Evolutionary conservation across 2,797 vertebrate genomes (phyloP).

Genomic region (Clarias pachynema): DNA sequence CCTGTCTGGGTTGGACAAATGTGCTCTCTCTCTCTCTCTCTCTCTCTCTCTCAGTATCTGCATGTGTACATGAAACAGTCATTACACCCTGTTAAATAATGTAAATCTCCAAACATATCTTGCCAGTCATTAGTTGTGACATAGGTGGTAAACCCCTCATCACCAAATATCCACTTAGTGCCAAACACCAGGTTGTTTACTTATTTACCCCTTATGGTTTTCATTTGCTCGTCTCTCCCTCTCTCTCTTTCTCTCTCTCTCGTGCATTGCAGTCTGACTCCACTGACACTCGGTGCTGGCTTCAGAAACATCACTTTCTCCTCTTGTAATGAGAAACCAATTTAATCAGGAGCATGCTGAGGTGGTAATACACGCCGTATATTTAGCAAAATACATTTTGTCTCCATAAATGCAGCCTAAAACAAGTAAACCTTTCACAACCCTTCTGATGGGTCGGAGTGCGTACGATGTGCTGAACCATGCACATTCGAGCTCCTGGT

Average conservation of each 20-base stretch:
- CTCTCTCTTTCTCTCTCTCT: constrained; percentile 48
- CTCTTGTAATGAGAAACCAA: constrained; percentile 47
- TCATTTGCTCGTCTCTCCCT: constrained; percentile 49
- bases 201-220: constrained; percentile 57
- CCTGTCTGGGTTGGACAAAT: constrained; percentile 56
- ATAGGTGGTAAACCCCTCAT: constrained; percentile 50
- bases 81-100: constrained; percentile 47
- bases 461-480: constrained; percentile 7
- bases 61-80: not conserved
- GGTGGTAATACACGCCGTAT: constrained; percentile 24
- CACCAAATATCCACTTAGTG: constrained; percentile 56
- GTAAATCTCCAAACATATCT: constrained; percentile 37
- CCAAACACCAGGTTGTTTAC: constrained; percentile 53
- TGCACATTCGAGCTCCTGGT: not conserved
- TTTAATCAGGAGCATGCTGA: constrained; percentile 24
- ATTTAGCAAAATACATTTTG: constrained; percentile 15
- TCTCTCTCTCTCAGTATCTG: constrained; percentile 9
- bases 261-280: constrained; percentile 43
- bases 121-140: constrained; percentile 58
- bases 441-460: not conserved
- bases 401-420: not conserved
- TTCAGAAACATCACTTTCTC: constrained; percentile 33
- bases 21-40: constrained; percentile 23
- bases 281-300: not conserved
- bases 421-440: not conserved